Evolutionary conservation across 2,113 vertebrate species (phyloP), one percentile per base, ranked within the genome.

Genomic region (Rhineura floridana): DNA sequence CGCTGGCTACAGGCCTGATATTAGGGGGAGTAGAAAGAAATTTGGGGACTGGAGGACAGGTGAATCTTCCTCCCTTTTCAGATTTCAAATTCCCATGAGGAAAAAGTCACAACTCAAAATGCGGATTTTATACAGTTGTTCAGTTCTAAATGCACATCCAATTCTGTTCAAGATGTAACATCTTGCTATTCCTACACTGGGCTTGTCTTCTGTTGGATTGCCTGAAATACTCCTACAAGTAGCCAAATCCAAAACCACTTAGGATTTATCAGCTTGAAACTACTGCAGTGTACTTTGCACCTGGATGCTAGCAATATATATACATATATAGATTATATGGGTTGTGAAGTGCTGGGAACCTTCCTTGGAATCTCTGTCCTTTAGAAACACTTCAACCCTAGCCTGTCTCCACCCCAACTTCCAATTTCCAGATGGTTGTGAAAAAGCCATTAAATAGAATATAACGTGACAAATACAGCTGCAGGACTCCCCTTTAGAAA

Each of bases 391-490:
- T 89, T 83, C 89, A 94, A 12, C 0, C 1, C 9, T 76, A 62
- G 75, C 50, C 80, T 3, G 15, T 59, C 2, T 0, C 0, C 87
- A 84, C 89, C 93, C 82, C 85, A 89, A 63, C 89, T 81, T 87
- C n/a, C 75, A 81, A 28, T 91, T 92, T 52, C 52, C 77, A 89
- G 77, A 90, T 30, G 39, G 88, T 76, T 84, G 70, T 89, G 84
- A 92, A 90, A 95, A 93, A 75, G 63, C 44, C 0, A 0, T 21
- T 75, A 89, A 89, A 25, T 82, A 39, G 85, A 90, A 93, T 89
- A 80, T 82, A 87, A 88, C 0, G 0, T 79, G 93, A 92, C 65
- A 91, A 90, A 92, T 36, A 63, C 78, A 72, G 23, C n/a, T 81
- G 73, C 86, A 90, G 63, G 4, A 84, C 42, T 89, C 90, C 0